Evolutionary conservation across 2,888 invertebrate species (phyloP).

Genomic region (Cataglyphis rosenhaueri): DNA sequence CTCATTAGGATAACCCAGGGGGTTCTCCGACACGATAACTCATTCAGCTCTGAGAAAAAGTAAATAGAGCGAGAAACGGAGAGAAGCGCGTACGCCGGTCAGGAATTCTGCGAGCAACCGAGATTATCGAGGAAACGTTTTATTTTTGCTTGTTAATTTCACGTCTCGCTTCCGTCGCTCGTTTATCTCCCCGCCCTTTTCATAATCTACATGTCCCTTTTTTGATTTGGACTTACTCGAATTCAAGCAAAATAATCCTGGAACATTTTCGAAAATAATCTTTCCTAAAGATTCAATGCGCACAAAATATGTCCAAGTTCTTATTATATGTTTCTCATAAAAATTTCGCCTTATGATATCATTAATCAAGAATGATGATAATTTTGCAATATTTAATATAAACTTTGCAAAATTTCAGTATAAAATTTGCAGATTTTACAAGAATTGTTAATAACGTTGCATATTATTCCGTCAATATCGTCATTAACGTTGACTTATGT

Average conservation of each 20-base stretch:
- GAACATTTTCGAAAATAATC: background rate
- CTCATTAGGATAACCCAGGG: constrained; percentile 81
- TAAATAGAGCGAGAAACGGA: constrained; percentile 70
- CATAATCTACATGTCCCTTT: constrained; percentile 34
- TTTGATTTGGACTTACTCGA: background rate
- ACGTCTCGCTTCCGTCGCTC: constrained; percentile 50
- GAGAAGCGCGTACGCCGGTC: constrained; percentile 21
- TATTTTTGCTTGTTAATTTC: constrained; percentile 54
- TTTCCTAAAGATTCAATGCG: background rate
- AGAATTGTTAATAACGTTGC: background rate
- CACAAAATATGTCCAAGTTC: background rate
- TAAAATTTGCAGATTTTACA: background rate
- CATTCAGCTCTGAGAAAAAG: constrained; percentile 77
- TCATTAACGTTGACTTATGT: background rate
- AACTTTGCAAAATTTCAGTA: background rate
- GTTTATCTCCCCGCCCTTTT: constrained; percentile 37
- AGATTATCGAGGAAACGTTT: constrained; percentile 50
- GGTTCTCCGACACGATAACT: constrained; percentile 75
- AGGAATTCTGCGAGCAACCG: constrained; percentile 43
- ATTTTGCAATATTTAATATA: background rate
- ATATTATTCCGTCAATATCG: background rate
- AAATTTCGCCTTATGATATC: background rate
- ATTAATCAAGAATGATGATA: background rate
- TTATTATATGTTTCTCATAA: background rate
- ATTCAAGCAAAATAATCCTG: background rate